Evolutionary conservation across 1,140 invertebrate genomes (phyloP).

Genomic region (Bombus consobrinus): DNA sequence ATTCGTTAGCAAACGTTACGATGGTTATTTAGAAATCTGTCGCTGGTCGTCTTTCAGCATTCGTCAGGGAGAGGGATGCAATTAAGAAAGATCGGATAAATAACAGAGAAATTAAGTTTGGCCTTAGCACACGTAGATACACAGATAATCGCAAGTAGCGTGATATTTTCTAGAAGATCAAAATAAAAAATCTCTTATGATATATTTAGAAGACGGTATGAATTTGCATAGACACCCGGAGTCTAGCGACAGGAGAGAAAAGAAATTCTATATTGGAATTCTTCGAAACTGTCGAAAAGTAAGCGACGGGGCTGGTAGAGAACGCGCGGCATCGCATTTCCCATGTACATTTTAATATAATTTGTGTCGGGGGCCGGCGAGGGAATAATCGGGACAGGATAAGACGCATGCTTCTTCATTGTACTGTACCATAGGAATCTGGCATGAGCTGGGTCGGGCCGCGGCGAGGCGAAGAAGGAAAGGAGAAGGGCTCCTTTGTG

Average conservation of each 20-base stretch:
- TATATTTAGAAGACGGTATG: too few relatives aligned
- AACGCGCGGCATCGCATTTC: constrained; percentile 11
- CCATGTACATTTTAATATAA: constrained; percentile 64
- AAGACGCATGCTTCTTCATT: constrained; percentile 64
- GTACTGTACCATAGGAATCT: constrained; percentile 61
- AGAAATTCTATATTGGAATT: not conserved
- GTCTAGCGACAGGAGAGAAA: too few relatives aligned
- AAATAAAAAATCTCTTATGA: too few relatives aligned
- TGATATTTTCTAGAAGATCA: too few relatives aligned
- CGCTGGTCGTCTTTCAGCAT: not conserved
- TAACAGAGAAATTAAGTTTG: too few relatives aligned
- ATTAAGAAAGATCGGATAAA: too few relatives aligned
- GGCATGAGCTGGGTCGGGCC: constrained; percentile 24
- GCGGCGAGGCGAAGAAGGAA: constrained; percentile 20
- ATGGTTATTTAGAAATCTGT: not conserved
- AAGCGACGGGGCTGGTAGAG: not conserved
- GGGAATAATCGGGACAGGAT: constrained; percentile 60
- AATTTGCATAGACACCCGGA: too few relatives aligned
- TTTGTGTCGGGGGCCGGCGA: constrained; percentile 43
- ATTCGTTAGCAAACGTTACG: not conserved
- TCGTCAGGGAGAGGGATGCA: too few relatives aligned
- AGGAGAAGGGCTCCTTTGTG: constrained; percentile 63
- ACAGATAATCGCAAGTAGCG: too few relatives aligned
- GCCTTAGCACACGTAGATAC: too few relatives aligned
- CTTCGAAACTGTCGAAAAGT: not conserved